Conservation (phyloP, 2,113 vertebrate species). For the Pheucticus melanocephalus region DNA sequence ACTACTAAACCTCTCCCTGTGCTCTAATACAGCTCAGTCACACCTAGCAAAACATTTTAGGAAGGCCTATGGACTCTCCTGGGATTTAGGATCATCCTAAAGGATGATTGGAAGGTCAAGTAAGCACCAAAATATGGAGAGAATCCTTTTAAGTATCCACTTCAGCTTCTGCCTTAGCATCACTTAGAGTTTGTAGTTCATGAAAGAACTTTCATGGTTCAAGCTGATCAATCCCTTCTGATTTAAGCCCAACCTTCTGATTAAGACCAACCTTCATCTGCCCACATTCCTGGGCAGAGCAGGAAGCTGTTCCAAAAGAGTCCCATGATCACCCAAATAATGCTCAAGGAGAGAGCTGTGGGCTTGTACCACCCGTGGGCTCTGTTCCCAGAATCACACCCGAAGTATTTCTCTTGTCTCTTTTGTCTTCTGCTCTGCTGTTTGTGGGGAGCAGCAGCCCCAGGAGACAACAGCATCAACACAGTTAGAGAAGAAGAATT, state of each 20-base stretch:
- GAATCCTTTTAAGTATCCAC: background rate
- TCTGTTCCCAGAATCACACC: background rate
- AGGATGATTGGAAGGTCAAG: background rate
- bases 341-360: background rate
- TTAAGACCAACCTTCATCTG: background rate
- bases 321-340: background rate
- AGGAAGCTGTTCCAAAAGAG: background rate
- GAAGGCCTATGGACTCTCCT: background rate
- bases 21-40: background rate
- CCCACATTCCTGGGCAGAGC: background rate
- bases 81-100: background rate
- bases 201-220: background rate
- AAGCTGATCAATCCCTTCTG: background rate
- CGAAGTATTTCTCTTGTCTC: background rate
- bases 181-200: background rate
- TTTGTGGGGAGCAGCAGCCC: background rate
- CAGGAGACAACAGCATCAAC: background rate
- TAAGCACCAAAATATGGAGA: background rate
- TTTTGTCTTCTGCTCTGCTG: background rate
- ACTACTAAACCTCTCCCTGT: background rate
- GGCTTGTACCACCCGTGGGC: background rate
- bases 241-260: no score
- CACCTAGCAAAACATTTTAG: background rate
- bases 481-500: background rate
- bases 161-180: background rate